A percentile compares a stretch with the other conserved stretches of the same genome.
Conservation (phyloP, 1,140 invertebrate species). For the Aphelenchoides avenae region DNA sequence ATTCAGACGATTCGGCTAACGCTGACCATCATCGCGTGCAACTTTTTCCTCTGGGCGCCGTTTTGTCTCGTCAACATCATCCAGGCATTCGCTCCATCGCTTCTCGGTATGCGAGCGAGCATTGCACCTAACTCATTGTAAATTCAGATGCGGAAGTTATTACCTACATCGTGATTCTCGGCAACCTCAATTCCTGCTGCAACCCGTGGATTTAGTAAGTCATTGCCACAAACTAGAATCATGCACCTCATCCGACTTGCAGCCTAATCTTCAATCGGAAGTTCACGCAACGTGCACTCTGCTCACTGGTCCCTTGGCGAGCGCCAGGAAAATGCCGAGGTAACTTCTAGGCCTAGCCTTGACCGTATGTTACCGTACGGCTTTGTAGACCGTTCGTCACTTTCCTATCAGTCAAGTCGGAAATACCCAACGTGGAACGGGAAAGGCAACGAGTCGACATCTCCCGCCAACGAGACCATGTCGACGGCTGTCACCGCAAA, state of each 20-base stretch:
- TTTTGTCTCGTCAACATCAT: conserved; percentile 66
- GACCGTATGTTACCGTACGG: too few relatives aligned
- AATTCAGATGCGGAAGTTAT: conserved; percentile 66
- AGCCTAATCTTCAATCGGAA: conserved; percentile 30
- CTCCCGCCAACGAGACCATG: too few relatives aligned
- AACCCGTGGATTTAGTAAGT: conserved; percentile 80
- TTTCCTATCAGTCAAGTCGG: too few relatives aligned
- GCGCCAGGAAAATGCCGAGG: too few relatives aligned
- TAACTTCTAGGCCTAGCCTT: too few relatives aligned
- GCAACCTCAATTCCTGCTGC: conserved; percentile 73
- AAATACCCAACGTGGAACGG: too few relatives aligned
- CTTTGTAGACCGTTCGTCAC: too few relatives aligned
- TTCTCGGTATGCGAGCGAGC: not conserved
- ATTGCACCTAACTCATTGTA: not conserved
- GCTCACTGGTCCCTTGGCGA: conserved; percentile 7
- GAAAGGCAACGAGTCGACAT: too few relatives aligned
- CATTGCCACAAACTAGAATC: too few relatives aligned
- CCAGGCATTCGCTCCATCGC: conserved; percentile 40
- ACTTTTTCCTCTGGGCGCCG: conserved; percentile 66
- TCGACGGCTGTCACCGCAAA: too few relatives aligned
- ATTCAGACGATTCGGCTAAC: conserved; percentile 75
- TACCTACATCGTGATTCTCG: conserved; percentile 67
- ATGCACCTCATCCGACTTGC: too few relatives aligned
- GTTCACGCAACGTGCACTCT: conserved; percentile 21
- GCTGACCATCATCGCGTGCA: conserved; percentile 70